Percentiles rank a stretch among this genome's conserved stretches.
These are phyloP conservation scores for Anolis sagrei DNA, from an alignment of 2,113 vertebrate genomes.

Conservation along the genomic window DNA sequence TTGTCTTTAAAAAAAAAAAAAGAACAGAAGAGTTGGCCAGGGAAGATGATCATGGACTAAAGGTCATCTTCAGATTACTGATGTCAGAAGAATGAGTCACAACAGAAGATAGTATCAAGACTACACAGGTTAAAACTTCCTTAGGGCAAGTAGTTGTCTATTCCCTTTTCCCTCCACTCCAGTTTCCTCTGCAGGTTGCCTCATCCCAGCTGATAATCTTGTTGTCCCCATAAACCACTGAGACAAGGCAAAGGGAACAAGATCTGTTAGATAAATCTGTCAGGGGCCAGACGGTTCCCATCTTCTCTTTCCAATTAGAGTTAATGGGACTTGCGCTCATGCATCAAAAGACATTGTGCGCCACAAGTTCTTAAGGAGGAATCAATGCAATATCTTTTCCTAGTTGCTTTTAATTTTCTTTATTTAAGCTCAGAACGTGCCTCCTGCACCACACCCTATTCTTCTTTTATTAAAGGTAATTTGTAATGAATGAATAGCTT, in stretches of 20 bases:
- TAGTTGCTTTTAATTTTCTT: background rate
- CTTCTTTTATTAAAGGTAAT: background rate
- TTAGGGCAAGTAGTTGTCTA: background rate
- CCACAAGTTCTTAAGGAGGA: slow-evolving; percentile 6
- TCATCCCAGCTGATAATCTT: background rate
- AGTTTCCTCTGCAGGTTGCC: background rate
- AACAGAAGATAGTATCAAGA: background rate
- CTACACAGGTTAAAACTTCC: background rate
- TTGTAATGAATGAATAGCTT: background rate
- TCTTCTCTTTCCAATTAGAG: slow-evolving; percentile 39
- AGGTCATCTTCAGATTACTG: background rate
- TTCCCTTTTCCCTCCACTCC: background rate
- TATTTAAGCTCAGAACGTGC: background rate
- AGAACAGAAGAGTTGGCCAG: background rate
- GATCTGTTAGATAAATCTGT: slow-evolving; percentile 6
- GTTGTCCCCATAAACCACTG: background rate
- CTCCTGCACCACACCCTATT: background rate
- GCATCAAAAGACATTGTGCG: slow-evolving; percentile 23
- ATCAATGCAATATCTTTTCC: slow-evolving; percentile 1
- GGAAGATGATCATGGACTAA: background rate
- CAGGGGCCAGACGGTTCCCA: background rate
- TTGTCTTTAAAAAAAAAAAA: background rate
- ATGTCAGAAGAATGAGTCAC: background rate
- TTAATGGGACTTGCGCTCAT: slow-evolving; percentile 23
- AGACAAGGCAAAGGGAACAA: background rate